Base-by-base conservation (phyloP, 2,888 invertebrate species). In the Vannuccia rotundouncinata region DNA sequence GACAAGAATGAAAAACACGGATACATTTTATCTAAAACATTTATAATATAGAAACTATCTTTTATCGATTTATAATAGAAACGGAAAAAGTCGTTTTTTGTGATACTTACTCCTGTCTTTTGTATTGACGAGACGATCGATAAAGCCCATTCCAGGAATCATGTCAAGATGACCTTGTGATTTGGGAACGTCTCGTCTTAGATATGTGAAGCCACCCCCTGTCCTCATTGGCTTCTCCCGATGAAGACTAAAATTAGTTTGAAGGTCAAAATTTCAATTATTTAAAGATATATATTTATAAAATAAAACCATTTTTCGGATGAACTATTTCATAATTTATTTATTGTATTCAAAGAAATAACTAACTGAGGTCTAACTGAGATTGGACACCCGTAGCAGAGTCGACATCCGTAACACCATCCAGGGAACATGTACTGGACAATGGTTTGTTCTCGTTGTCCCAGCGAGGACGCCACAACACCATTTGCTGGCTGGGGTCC, bases 161-260 rank as follows among this genome's bases (percentile, higher is more conserved):
- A 5, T 2, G 73, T 73, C 73, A n/a, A 27, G 22, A 73, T 73
- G 27, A 73, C 29, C n/a, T 73, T 5, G 2, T 5, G 5, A 2
- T 25, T 73, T 73, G 22, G 73, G 73, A 22, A 73, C n/a, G 81
- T 86, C 85, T 59, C 84, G 82, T 81, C 83, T 84, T 81, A 83
- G 85, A 81, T 85, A 86, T 0, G 85, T 84, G 81, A 85, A 86
- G 0, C 86, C 86, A 0, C 86, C 86, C 0, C 86, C 86, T 0
- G 85, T 86, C 79, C 84, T 83, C 79, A 84, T 83, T 0, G 83
- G 82, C 73, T 83, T 83, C 82, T 86, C 86, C 5, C 83, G 82
- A 78, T 86, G 86, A 74, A 84, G 83, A 82, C 86, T 86, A 83
- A 22, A 82, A 81, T 5, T 28, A 80, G 74, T 0, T 60, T 10